Base-by-base conservation (phyloP, 2,888 invertebrate species). In the Ypsolopha scabrella region DNA sequence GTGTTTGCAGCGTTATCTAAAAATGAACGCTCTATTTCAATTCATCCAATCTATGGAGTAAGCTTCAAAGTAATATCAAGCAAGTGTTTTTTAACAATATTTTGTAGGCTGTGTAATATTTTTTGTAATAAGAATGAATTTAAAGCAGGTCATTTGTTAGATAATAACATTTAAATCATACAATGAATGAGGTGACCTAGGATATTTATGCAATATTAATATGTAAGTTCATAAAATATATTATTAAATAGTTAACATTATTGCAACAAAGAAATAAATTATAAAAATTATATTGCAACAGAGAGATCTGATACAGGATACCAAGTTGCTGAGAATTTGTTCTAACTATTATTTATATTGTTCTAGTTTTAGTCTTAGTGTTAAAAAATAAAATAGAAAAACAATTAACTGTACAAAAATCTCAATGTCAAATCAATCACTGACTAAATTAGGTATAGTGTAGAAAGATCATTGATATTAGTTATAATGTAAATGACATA, bases 1-100 rank as follows among this genome's bases (percentile, higher is more conserved):
- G 89, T 72, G 94, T 90, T 88, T 95, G 94, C 82, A 96, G 89
- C 68, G 96, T 95, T 87, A 95, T 93, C 92, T 94, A 91, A 88
- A 89, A 81, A 80, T 74, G 69, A 79, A 79, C 70, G 73, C 77
- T 68, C 71, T 55, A 61, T 72, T 79, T 79, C 73, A 80, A 78
- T 79, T 74, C 45, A 45, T 51, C 51, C 45, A 34, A 37, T 50
- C 7, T 24, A 10, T 43, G 13, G 11, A n/a, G 41, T 10, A 38
- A 10, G 36, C 36, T 47, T 34, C 35, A 4, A 33, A 49, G 13
- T 11, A 3, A 43, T 11, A 14, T 49, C 3, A 46, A 33, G 11
- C 33, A 34, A 34, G 35, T 46, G 11, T 34, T 35, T 24, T 35
- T 46, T 13, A 24, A 46, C 34, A 46, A 35, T 33, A 33, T 10